These are phyloP conservation scores for Ceriagrion tenellum DNA, from an alignment of 2,888 invertebrate genomes.

Conservation along the genomic window DNA sequence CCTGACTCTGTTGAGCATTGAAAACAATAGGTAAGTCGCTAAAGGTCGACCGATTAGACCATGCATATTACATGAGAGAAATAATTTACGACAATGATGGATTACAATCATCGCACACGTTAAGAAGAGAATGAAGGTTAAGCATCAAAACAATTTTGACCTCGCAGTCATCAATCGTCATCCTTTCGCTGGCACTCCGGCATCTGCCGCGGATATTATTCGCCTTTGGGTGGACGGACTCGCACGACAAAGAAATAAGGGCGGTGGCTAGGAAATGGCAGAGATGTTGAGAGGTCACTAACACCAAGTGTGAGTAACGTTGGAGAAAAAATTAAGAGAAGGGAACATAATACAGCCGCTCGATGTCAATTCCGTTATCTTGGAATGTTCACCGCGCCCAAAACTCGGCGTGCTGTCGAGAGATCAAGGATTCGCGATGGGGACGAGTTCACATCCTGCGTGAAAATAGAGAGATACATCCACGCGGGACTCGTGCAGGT, in stretches of 20 bases:
- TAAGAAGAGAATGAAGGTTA: neutral
- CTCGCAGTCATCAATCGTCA: neutral
- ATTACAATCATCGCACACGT: neutral
- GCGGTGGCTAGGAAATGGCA: neutral
- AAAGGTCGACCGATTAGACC: neutral
- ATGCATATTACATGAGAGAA: neutral
- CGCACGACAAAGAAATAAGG: neutral
- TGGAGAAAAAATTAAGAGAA: neutral
- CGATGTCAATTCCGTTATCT: neutral
- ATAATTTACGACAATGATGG: neutral
- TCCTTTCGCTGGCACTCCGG: neutral
- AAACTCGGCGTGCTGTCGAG: neutral
- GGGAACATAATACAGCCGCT: neutral
- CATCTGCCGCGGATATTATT: too few relatives aligned
- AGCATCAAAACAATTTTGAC: neutral
- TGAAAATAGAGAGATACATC: neutral
- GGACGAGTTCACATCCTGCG: too few relatives aligned
- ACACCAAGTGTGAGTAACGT: neutral
- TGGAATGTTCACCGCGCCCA: neutral
- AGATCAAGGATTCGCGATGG: neutral
- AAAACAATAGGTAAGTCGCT: neutral
- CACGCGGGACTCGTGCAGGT: neutral
- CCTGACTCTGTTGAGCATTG: too few relatives aligned
- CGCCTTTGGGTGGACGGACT: neutral
- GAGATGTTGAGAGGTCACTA: neutral